Conservation (phyloP, 2,113 vertebrate species). For the Sander lucioperca region DNA sequence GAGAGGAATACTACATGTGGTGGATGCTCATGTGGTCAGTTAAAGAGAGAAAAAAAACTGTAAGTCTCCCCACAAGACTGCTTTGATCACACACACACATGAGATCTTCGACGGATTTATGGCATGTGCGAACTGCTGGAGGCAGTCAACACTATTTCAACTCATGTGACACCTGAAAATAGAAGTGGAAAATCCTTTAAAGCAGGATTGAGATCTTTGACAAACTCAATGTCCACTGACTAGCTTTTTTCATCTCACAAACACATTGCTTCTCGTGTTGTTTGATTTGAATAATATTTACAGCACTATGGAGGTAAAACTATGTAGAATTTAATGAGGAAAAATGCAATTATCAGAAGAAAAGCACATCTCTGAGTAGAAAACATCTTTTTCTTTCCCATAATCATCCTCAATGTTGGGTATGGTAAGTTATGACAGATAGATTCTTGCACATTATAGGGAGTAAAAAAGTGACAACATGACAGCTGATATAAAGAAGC, state of each 20-base stretch:
- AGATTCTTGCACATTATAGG: neutral
- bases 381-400: neutral
- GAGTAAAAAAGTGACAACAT: neutral
- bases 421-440: neutral
- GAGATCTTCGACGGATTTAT: slow-evolving; percentile 36
- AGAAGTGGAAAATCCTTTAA: neutral
- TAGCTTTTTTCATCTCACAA: no score
- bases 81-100: slow-evolving; percentile 46
- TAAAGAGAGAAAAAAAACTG: neutral
- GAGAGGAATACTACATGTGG: slow-evolving; percentile 26
- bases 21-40: slow-evolving; percentile 32
- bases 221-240: no score
- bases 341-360: neutral
- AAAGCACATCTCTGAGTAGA: neutral
- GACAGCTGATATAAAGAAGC: neutral
- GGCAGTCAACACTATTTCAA: neutral
- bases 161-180: neutral
- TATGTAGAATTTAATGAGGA: neutral
- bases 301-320: neutral
- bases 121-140: neutral
- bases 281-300: neutral
- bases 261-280: neutral
- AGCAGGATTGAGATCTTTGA: no score
- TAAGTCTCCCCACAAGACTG: slow-evolving; percentile 20
- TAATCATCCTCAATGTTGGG: neutral